Percentiles rank a stretch among this genome's conserved stretches.
phyloP scores from a whole-genome alignment of 2,888 invertebrate genomes.

The Pristionchus entomophagus region DNA sequence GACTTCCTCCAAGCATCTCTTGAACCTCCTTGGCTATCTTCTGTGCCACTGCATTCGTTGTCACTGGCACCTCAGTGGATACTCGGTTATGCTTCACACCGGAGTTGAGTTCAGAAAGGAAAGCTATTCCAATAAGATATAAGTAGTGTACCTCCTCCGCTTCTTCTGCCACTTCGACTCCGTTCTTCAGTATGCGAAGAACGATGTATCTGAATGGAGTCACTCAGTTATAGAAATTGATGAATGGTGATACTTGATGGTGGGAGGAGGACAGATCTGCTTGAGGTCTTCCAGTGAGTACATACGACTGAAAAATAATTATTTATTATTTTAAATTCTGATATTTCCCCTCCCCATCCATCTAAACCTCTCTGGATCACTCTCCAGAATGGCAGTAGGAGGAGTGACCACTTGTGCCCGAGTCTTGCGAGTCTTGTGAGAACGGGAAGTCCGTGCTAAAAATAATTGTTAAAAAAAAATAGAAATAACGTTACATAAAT shows the following conservation, averaged over 20 bases:
- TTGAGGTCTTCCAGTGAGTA: constrained; percentile 40
- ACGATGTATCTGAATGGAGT: constrained; percentile 34
- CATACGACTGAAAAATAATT: background rate
- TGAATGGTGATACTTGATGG: constrained; percentile 12
- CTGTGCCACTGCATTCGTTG: constrained; percentile 4
- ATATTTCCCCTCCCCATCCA: no score
- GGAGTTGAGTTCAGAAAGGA: no score
- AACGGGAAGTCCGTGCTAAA: constrained; percentile 2
- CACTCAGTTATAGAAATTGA: background rate
- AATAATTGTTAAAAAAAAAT: no score
- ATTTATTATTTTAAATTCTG: no score
- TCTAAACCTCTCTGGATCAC: constrained; percentile 3
- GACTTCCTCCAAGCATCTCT: constrained; percentile 20
- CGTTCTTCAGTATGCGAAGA: constrained; percentile 45
- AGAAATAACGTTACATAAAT: no score
- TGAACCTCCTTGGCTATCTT: constrained; percentile 33
- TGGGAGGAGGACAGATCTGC: constrained; percentile 44
- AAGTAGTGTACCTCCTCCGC: constrained; percentile 32
- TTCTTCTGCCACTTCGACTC: constrained; percentile 34
- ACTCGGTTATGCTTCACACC: background rate
- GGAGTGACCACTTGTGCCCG: constrained; percentile 18
- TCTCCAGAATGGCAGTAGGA: background rate
- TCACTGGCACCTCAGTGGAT: constrained; percentile 25
- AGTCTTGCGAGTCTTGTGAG: constrained; percentile 12
- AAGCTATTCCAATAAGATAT: background rate